These are phyloP conservation scores for Holacanthella duospinosa DNA, from an alignment of 2,888 invertebrate genomes.

Conservation along the genomic window DNA sequence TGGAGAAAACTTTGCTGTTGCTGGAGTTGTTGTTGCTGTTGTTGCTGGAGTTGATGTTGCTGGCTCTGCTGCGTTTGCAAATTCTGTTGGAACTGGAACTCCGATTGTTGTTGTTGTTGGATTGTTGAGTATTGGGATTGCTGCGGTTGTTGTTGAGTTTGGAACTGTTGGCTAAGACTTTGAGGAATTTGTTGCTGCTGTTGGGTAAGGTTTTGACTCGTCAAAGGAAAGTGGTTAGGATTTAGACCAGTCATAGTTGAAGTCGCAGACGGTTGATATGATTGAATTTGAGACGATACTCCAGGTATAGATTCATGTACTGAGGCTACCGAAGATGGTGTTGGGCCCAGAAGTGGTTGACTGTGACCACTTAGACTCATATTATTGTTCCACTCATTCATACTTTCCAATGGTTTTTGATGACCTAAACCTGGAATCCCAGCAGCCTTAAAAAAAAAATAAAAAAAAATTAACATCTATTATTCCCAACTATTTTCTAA, in stretches of 20 bases:
- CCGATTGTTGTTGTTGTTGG: slow-evolving; percentile 18
- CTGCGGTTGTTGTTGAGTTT: not conserved
- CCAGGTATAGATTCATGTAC: not conserved
- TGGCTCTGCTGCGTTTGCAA: slow-evolving; percentile 15
- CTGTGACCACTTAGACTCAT: not conserved
- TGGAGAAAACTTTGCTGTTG: slow-evolving; percentile 10
- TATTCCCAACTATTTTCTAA: too few relatives aligned
- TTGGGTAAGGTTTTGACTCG: slow-evolving; percentile 10
- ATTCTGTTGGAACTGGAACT: slow-evolving; percentile 16
- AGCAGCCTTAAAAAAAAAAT: slow-evolving; percentile 1
- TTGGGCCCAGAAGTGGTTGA: slow-evolving; percentile 7
- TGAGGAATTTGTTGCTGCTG: slow-evolving; percentile 24
- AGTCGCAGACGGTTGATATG: slow-evolving; percentile 5
- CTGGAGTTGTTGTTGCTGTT: slow-evolving; percentile 12
- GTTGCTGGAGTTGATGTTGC: slow-evolving; percentile 13
- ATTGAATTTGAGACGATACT: not conserved
- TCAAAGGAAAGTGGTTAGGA: not conserved
- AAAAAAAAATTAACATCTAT: not conserved
- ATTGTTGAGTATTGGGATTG: slow-evolving; percentile 15
- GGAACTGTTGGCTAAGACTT: slow-evolving; percentile 10
- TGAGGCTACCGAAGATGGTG: slow-evolving; percentile 7
- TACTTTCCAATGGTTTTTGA: not conserved
- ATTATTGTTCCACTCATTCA: slow-evolving; percentile 10
- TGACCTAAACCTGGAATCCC: slow-evolving; percentile 3
- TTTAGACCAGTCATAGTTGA: slow-evolving; percentile 11